Conservation (phyloP, 2,113 vertebrate genomes). For the Eira barbara region DNA sequence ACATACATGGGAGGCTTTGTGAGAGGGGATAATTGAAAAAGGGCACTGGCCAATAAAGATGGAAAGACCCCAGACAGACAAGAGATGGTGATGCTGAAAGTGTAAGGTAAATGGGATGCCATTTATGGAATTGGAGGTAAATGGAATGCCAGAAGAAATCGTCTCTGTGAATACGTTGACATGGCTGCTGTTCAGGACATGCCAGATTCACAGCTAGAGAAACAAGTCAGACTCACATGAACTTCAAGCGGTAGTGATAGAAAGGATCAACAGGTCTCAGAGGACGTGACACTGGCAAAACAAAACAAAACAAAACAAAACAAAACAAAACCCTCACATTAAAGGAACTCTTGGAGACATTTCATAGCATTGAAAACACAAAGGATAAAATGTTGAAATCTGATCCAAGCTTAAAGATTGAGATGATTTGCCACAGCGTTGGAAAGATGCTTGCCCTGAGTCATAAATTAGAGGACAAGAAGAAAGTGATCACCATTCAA, state of each 20-base stretch:
- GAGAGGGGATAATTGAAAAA: neutral
- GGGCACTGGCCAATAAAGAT: neutral
- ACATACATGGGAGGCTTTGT: neutral
- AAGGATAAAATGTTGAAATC: neutral
- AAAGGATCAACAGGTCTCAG: neutral
- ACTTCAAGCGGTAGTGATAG: neutral
- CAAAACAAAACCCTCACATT: neutral
- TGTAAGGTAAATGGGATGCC: neutral
- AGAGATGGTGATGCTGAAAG: neutral
- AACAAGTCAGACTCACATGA: neutral
- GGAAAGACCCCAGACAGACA: neutral
- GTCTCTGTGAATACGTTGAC: neutral
- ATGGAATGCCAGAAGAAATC: neutral
- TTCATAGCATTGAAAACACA: neutral
- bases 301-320: too few species aligned
- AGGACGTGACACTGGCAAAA: neutral
- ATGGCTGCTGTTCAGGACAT: neutral
- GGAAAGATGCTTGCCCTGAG: neutral
- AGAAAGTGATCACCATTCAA: neutral
- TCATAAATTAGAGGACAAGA: neutral
- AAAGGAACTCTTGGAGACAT: neutral
- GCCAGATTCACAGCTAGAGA: neutral
- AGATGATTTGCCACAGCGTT: neutral
- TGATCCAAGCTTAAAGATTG: neutral
- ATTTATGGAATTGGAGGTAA: neutral